Evolutionary conservation across 1,140 invertebrate genomes (phyloP).

Genomic region (Akabosia matsudoensis): DNA sequence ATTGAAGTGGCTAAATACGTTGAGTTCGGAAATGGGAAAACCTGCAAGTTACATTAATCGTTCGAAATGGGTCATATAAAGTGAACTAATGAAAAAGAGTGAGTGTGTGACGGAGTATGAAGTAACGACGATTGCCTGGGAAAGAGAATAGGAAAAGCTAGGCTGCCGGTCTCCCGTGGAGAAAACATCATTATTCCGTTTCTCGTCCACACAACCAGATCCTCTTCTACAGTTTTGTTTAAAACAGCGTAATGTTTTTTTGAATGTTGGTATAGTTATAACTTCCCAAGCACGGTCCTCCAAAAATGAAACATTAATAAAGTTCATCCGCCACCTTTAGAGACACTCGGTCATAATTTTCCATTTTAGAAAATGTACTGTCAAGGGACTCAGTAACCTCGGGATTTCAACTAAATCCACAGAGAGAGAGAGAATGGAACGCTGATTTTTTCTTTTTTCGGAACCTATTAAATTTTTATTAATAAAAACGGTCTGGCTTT

Average conservation of each 20-base stretch:
- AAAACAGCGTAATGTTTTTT: too few species aligned
- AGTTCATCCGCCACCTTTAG: not conserved
- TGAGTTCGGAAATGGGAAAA: too few species aligned
- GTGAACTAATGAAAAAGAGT: not conserved
- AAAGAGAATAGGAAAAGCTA: not conserved
- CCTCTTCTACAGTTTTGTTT: not conserved
- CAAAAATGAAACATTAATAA: not conserved
- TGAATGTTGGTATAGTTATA: not conserved
- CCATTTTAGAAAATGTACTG: not conserved
- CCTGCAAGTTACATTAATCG: too few species aligned
- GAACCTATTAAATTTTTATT: too few species aligned
- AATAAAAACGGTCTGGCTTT: too few species aligned
- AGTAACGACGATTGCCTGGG: too few species aligned
- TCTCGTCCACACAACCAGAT: not conserved
- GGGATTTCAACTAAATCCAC: too few species aligned
- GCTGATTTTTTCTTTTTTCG: too few species aligned
- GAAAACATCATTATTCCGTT: not conserved
- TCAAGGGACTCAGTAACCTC: not conserved
- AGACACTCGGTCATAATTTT: not conserved
- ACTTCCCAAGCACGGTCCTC: not conserved
- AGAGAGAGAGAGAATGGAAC: too few species aligned
- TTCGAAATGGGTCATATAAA: not conserved
- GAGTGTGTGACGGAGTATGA: not conserved
- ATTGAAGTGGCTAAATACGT: too few species aligned
- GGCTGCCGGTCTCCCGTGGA: constrained; percentile 5